Conservation (phyloP, 2,888 invertebrate species). For the Drosophila subsilvestris region DNA sequence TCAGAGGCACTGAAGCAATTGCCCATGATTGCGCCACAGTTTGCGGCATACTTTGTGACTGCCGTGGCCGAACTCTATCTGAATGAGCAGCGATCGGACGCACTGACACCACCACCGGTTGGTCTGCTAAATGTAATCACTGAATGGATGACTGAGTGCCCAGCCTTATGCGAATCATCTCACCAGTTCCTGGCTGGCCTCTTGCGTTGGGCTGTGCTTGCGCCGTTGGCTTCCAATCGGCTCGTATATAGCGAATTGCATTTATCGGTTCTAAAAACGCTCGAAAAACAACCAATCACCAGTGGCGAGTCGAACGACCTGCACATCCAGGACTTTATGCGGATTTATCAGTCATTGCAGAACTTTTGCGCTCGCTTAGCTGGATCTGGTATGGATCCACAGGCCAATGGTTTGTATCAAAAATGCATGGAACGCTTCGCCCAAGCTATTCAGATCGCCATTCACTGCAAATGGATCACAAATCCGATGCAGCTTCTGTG, state of each 20-base stretch:
- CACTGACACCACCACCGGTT: conserved; percentile 87
- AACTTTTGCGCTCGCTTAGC: conserved; percentile 83
- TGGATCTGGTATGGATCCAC: conserved; percentile 83
- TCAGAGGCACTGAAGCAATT: conserved; percentile 88
- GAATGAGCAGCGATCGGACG: conserved; percentile 81
- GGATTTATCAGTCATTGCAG: conserved; percentile 85
- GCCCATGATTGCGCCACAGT: conserved; percentile 91
- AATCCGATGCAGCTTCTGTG: conserved; percentile 89
- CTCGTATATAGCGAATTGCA: conserved; percentile 87
- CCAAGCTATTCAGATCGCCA: conserved; percentile 92
- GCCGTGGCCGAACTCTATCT: conserved; percentile 92
- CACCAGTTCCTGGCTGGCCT: conserved; percentile 89
- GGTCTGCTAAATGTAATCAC: conserved; percentile 88
- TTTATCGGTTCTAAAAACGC: conserved; percentile 87
- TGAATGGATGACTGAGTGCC: conserved; percentile 89
- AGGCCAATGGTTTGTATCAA: conserved; percentile 85
- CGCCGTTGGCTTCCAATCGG: conserved; percentile 86
- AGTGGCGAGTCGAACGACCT: conserved; percentile 86
- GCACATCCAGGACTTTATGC: conserved; percentile 87
- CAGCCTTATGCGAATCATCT: conserved; percentile 88
- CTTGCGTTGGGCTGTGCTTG: conserved; percentile 90
- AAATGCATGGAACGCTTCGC: conserved; percentile 90
- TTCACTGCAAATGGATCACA: conserved; percentile 91
- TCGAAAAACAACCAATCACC: conserved; percentile 85
- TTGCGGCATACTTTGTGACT: conserved; percentile 94